phyloP scores from a whole-genome alignment of 2,113 vertebrate genomes.

The Phalacrocorax carbo region DNA sequence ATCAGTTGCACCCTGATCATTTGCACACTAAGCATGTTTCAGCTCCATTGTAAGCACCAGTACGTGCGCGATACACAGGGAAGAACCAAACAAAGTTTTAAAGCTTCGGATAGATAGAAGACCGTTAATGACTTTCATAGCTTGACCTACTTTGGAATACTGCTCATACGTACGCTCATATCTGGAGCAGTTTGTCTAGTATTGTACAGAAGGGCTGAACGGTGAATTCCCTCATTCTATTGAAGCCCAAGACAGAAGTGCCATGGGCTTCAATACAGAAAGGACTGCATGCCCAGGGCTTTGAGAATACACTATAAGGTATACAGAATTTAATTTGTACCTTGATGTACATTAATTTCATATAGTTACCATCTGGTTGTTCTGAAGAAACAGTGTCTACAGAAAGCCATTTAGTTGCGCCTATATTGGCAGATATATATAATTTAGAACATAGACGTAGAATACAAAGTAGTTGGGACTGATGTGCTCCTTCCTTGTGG shows the following conservation, averaged over 20 bases:
- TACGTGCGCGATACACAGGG: neutral
- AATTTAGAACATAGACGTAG: neutral
- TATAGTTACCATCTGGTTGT: neutral
- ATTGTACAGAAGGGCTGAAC: neutral
- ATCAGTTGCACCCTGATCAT: neutral
- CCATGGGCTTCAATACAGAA: neutral
- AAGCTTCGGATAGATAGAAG: neutral
- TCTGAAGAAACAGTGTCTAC: neutral
- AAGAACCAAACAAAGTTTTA: neutral
- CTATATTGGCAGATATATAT: too few relatives aligned
- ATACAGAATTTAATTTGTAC: neutral
- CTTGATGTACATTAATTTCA: neutral
- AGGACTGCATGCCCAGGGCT: neutral
- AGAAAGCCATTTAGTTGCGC: neutral
- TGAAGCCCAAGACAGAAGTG: neutral
- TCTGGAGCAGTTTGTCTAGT: neutral
- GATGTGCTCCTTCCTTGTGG: neutral
- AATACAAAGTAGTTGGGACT: neutral
- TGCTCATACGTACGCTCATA: neutral
- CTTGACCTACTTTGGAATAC: slow-evolving; percentile 33
- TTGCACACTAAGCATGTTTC: neutral
- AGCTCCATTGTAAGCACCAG: neutral
- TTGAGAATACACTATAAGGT: rapidly evolving
- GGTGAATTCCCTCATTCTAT: neutral
- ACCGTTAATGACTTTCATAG: neutral